These are phyloP conservation scores for Agrochola litura DNA, from an alignment of 2,888 invertebrate genomes.

Conservation along the genomic window DNA sequence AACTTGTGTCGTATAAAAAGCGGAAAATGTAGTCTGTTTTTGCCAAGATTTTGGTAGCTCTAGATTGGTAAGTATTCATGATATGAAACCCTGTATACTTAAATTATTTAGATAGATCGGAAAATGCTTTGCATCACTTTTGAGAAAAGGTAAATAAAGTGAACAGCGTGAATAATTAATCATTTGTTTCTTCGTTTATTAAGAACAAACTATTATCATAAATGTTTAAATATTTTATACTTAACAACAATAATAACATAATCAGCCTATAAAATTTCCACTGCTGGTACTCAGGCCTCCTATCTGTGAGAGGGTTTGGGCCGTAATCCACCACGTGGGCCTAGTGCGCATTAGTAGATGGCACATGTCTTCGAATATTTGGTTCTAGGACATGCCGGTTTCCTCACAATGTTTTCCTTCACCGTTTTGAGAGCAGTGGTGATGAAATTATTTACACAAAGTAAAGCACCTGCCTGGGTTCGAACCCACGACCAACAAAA, in stretches of 20 bases:
- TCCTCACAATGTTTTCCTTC: no score
- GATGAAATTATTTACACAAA: no score
- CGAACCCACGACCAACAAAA: no score
- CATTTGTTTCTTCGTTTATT: background rate
- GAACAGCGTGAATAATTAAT: background rate
- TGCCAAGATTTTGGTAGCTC: conserved; percentile 7
- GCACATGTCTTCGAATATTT: no score
- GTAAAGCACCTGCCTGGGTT: no score
- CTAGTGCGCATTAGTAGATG: no score
- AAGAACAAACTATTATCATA: background rate
- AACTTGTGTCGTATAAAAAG: conserved; percentile 41
- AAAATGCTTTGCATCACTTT: conserved; percentile 22
- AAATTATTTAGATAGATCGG: background rate
- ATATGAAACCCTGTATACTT: conserved; percentile 6
- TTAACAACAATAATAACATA: background rate
- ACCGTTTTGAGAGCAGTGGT: no score
- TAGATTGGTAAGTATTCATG: conserved; percentile 39
- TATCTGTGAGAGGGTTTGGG: no score
- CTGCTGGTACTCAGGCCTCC: no score
- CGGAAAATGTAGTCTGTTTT: conserved; percentile 43
- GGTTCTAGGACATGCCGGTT: no score
- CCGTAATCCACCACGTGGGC: no score
- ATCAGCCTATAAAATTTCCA: no score
- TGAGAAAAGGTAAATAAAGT: background rate
- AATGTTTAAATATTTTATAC: background rate